phyloP scores from a whole-genome alignment of 2,797 vertebrate species.

The Yasuhikotakia modesta region DNA sequence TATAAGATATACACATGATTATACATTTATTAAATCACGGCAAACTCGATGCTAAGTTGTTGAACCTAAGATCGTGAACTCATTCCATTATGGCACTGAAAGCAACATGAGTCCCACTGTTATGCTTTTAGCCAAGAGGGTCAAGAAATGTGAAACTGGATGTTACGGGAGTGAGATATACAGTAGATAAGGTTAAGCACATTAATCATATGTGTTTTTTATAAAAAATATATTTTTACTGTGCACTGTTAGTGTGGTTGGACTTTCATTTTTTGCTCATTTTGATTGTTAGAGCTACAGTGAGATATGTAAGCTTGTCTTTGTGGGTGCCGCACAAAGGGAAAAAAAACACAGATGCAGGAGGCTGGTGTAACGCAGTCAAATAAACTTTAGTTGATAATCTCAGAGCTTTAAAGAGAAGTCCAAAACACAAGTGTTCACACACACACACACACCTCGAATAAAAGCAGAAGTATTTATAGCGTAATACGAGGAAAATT shows the following conservation, averaged over 20 bases:
- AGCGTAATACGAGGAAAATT: not conserved
- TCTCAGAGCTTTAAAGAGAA: not conserved
- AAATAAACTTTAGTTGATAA: not conserved
- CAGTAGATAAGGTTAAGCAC: conserved; percentile 38
- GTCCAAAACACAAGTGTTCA: not conserved
- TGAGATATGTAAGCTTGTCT: not conserved
- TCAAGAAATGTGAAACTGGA: conserved; percentile 43
- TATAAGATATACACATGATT: not conserved
- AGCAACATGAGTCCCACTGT: conserved; percentile 30
- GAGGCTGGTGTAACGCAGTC: not conserved
- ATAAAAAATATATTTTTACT: conserved; percentile 21
- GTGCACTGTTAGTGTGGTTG: not conserved
- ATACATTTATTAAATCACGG: conserved; percentile 24
- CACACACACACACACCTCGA: not conserved
- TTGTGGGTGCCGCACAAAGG: not conserved
- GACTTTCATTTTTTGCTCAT: not conserved
- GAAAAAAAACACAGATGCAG: not conserved
- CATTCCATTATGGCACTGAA: conserved; percentile 36
- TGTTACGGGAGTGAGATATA: conserved; percentile 36
- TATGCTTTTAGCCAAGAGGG: conserved; percentile 13
- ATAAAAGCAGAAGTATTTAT: not conserved
- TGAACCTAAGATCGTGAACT: conserved; percentile 13
- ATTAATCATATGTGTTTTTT: conserved; percentile 36
- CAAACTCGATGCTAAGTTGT: conserved; percentile 13
- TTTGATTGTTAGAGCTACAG: not conserved